Evolutionary conservation across 1,140 invertebrate species (phyloP).

Genomic region (Acyrthosiphon pisum): DNA sequence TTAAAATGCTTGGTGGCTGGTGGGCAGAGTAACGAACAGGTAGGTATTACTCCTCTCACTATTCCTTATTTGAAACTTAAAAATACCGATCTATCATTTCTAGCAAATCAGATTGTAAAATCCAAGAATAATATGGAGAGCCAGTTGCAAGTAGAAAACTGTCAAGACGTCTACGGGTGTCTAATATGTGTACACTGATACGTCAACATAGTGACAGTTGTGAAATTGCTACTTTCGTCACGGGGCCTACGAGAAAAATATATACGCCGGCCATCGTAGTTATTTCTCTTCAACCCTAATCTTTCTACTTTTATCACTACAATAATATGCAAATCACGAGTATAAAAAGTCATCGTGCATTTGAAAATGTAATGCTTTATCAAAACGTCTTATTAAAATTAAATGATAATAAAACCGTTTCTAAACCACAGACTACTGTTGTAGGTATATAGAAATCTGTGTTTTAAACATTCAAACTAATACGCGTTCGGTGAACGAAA

Average conservation of each 20-base stretch:
- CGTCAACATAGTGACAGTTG: conserved; percentile 36
- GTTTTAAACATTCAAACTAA: too few relatives aligned
- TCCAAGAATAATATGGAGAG: background rate
- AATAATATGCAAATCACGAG: background rate
- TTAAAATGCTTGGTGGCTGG: too few relatives aligned
- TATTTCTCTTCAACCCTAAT: conserved; percentile 8
- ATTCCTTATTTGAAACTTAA: background rate
- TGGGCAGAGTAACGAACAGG: background rate
- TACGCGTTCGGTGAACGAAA: too few relatives aligned
- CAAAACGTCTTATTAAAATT: too few relatives aligned
- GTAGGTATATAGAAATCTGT: too few relatives aligned
- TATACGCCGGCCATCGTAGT: background rate
- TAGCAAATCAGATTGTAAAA: background rate
- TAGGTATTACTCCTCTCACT: background rate
- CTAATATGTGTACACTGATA: conserved; percentile 3
- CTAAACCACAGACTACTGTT: too few relatives aligned
- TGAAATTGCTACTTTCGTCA: conserved; percentile 32
- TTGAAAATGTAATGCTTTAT: background rate
- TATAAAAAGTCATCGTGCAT: background rate
- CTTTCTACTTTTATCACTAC: background rate
- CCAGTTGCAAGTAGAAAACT: background rate
- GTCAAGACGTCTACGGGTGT: background rate
- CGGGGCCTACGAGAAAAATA: background rate
- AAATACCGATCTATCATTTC: background rate
- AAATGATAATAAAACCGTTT: background rate